A percentile compares a stretch with the other conserved stretches of the same genome.
These are phyloP conservation scores for Strigamia crassipes DNA, from an alignment of 2,888 invertebrate genomes.

Conservation along the genomic window DNA sequence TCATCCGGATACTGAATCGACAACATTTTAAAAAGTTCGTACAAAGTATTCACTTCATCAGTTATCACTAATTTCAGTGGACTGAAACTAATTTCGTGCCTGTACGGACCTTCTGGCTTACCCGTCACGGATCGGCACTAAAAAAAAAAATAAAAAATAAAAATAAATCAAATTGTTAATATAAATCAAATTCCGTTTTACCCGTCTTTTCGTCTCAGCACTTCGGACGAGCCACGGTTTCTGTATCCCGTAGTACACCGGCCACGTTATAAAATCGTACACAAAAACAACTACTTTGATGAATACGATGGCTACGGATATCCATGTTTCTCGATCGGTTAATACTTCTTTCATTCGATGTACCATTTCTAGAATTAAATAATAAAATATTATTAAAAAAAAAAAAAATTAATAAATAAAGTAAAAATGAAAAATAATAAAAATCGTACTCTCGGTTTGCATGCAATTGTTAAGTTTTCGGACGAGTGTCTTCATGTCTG, in stretches of 20 bases:
- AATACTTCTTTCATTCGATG: neutral
- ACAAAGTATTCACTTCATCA: conserved; percentile 55
- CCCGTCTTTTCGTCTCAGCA: neutral
- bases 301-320: conserved; percentile 46
- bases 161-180: neutral
- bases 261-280: conserved; percentile 88
- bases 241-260: conserved; percentile 84
- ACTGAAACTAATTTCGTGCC: conserved; percentile 38
- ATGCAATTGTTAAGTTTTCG: neutral
- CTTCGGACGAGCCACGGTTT: conserved; percentile 76
- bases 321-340: neutral
- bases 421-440: neutral
- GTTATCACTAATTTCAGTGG: conserved; percentile 38
- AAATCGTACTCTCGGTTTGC: neutral
- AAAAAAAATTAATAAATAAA: neutral
- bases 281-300: conserved; percentile 65
- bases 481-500: neutral
- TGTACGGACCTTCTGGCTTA: conserved; percentile 49
- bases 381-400: neutral
- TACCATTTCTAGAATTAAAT: neutral
- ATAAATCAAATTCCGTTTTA: neutral
- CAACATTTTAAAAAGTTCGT: conserved; percentile 77
- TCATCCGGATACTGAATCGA: conserved; percentile 73
- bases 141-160: neutral
- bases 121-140: conserved; percentile 43